Evolutionary conservation across 2,888 invertebrate species (phyloP).

Genomic region (Antheraea yamamai): DNA sequence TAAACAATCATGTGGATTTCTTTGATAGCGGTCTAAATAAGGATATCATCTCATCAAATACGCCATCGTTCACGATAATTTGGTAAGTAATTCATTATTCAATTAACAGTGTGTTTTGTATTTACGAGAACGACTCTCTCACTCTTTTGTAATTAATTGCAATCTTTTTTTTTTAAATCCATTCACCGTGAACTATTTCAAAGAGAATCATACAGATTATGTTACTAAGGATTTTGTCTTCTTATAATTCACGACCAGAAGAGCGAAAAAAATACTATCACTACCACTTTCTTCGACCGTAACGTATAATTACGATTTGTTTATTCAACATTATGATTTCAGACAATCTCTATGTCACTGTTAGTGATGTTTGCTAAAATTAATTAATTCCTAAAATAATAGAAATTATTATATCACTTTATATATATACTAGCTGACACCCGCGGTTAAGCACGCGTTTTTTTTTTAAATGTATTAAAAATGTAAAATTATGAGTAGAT

Average conservation of each 20-base stretch:
- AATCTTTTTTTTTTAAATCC: not conserved
- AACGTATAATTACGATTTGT: not conserved
- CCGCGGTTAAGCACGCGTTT: no score
- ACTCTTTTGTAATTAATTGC: not conserved
- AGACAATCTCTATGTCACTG: not conserved
- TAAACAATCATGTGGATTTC: conserved; percentile 46
- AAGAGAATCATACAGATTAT: not conserved
- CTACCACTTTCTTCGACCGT: not conserved
- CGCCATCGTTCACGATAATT: not conserved
- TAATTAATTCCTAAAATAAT: not conserved
- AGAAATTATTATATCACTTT: not conserved
- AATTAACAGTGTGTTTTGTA: not conserved
- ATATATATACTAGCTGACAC: not conserved
- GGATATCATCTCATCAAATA: conserved; percentile 8
- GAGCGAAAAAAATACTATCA: not conserved
- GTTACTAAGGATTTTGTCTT: not conserved
- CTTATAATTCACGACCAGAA: not conserved
- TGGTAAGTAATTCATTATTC: conserved; percentile 15
- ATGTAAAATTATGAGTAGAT: no score
- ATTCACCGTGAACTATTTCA: not conserved
- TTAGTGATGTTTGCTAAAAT: not conserved
- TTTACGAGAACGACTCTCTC: not conserved
- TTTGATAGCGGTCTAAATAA: conserved; percentile 25
- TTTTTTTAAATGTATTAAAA: no score
- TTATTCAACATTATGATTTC: not conserved